A percentile compares a stretch with the other conserved stretches of the same genome.
These are phyloP conservation scores for Sialis lutaria DNA, from an alignment of 2,888 invertebrate genomes.

Conservation along the genomic window DNA sequence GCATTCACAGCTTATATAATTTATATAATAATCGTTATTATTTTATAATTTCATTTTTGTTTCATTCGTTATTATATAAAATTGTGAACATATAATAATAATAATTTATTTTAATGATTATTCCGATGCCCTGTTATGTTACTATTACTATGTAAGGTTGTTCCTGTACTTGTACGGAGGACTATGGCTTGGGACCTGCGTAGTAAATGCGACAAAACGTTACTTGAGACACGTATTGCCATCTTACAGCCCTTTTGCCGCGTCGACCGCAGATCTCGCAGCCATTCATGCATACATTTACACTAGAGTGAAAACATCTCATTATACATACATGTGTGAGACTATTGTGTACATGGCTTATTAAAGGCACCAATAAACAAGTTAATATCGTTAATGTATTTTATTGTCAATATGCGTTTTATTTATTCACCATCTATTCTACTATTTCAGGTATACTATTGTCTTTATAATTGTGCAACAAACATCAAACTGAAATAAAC, in stretches of 20 bases:
- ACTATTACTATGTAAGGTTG: constrained; percentile 1
- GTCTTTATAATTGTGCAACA: too few species aligned
- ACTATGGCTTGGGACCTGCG: constrained; percentile 2
- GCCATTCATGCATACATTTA: constrained; percentile 3
- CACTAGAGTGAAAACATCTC: not conserved
- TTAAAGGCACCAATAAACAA: constrained; percentile 34
- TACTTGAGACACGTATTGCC: constrained; percentile 26
- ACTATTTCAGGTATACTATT: constrained; percentile 8
- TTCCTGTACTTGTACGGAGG: not conserved
- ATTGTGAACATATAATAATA: constrained; percentile 6
- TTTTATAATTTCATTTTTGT: constrained; percentile 6
- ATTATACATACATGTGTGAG: not conserved
- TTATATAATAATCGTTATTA: not conserved
- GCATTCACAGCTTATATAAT: constrained; percentile 3
- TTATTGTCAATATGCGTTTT: constrained; percentile 7
- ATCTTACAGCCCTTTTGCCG: constrained; percentile 21
- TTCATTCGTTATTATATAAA: constrained; percentile 2
- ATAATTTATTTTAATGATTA: constrained; percentile 1
- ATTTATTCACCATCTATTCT: constrained; percentile 14
- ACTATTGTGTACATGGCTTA: constrained; percentile 22
- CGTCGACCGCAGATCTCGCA: constrained; percentile 9
- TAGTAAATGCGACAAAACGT: constrained; percentile 1
- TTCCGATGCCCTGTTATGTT: constrained; percentile 4
- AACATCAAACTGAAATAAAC: too few species aligned
- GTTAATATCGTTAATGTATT: constrained; percentile 47